Evolutionary conservation across 2,113 vertebrate species (phyloP), one percentile per base, ranked within the genome.

Genomic region (Pluvialis apricaria): DNA sequence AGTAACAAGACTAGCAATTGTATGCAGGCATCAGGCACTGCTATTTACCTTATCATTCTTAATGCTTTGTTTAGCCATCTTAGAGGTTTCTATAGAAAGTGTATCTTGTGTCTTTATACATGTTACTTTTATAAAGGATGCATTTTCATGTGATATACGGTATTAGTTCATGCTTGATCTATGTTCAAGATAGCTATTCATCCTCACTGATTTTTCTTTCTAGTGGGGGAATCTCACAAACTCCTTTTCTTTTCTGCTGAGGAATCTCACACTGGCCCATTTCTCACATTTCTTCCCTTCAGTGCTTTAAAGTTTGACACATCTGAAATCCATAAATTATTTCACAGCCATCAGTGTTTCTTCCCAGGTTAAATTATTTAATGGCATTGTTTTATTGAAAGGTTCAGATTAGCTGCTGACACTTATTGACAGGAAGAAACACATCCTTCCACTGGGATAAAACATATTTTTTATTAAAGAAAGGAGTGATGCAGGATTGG

Each of bases 341-440:
- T 97, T 98, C 96, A 95, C 94, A 96, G 76, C 88, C 94, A 97
- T 95, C 86, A 92, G 88, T 96, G 91, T 65, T 96, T 96, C 94
- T 96, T 94, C 77, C 86, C 75, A 95, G 95, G 96, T 96, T 98
- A 98, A 98, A 98, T 98, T 97, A 98, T 98, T 98, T 97, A 97
- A 97, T 94, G 86, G 69, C 82, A 96, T 97, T 98, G 95, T 98
- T 98, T 98, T 97, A 97, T 97, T 96, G 96, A 98, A 97, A 96
- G 86, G 69, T 97, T 98, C 97, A 96, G 97, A 97, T 97, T 97
- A 97, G 93, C 91, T 94, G 87, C 94, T 97, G 97, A 97, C 96
- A 98, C 80, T 96, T 98, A 98, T 96, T 93, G 98, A 97, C 96
- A 97, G 90, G 78, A 94, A 97, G 94, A 97, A 98, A 97, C 92